phyloP scores from a whole-genome alignment of 2,797 vertebrate species.

The Pitangus sulphuratus region DNA sequence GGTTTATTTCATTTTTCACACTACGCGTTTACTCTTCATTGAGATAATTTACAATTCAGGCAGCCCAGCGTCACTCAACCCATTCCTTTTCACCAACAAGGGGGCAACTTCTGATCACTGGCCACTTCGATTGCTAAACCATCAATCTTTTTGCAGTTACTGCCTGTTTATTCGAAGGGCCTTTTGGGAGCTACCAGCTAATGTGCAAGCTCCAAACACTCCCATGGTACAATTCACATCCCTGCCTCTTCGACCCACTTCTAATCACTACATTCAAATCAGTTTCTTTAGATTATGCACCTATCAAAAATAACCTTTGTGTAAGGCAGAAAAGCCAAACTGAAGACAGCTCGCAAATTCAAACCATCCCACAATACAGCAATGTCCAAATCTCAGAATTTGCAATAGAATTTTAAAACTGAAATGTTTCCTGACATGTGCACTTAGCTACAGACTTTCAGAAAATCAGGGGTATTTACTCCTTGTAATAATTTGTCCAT shows the following conservation, averaged over 20 bases:
- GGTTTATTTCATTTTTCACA: constrained; percentile 23
- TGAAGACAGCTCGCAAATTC: background rate
- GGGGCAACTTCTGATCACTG: background rate
- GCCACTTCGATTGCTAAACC: background rate
- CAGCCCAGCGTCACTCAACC: background rate
- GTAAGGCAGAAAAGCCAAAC: background rate
- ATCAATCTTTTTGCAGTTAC: background rate
- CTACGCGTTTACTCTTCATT: background rate
- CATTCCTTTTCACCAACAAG: background rate
- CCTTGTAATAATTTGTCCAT: background rate
- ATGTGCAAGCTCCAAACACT: background rate
- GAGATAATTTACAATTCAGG: background rate
- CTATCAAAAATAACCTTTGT: background rate
- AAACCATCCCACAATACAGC: background rate
- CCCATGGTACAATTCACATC: background rate
- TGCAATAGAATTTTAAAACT: background rate
- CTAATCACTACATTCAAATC: background rate
- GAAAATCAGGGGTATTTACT: background rate
- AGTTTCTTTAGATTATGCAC: background rate
- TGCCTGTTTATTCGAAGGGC: background rate
- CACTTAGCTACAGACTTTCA: background rate
- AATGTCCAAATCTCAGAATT: background rate
- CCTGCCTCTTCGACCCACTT: background rate
- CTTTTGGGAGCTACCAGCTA: background rate
- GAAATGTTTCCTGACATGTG: background rate